Conservation (phyloP, 2,797 vertebrate genomes). For the Toxotes lorentzi region DNA sequence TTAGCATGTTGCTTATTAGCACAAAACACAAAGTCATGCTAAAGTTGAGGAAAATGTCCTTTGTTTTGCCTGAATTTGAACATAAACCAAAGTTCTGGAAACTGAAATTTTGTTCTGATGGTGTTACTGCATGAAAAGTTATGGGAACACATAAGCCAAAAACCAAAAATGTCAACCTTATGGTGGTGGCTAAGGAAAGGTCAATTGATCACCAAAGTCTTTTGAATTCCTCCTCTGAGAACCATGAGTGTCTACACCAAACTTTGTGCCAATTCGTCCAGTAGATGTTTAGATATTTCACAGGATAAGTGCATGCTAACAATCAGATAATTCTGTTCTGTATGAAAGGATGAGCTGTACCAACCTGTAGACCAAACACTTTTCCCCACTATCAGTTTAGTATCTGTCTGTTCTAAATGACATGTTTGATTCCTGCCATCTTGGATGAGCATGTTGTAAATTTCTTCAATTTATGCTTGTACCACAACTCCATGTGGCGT, state of each 20-base stretch:
- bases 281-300: no score
- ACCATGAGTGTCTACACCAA: no score
- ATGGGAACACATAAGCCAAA: not conserved
- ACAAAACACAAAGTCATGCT: no score
- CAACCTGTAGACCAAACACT: not conserved
- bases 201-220: not conserved
- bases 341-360: not conserved
- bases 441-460: conserved; percentile 36
- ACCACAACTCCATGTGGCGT: not conserved
- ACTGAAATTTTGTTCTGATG: no score
- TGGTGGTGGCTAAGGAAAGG: not conserved
- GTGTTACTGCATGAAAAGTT: no score
- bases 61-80: not conserved
- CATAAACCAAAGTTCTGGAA: not conserved
- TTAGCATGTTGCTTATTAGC: no score
- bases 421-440: conserved; percentile 24
- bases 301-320: no score
- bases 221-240: no score
- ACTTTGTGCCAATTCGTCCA: no score
- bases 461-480: conserved; percentile 2
- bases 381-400: conserved; percentile 12
- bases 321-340: no score
- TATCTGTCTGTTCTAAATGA: conserved; percentile 14
- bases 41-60: not conserved
- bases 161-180: not conserved